phyloP scores from a whole-genome alignment of 2,888 invertebrate species.

The Sesamia inferens region DNA sequence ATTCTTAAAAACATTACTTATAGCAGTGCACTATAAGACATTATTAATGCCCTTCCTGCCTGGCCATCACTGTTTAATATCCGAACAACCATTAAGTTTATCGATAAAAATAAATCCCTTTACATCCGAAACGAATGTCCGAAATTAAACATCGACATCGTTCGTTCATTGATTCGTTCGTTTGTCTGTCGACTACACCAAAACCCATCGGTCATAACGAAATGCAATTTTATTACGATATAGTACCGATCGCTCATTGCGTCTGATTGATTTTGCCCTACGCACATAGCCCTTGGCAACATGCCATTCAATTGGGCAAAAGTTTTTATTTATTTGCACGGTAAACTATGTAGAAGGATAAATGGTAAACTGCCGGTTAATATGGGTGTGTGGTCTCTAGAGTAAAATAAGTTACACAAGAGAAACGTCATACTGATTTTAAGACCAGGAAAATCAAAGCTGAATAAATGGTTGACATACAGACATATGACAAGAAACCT shows the following conservation, averaged over 20 bases:
- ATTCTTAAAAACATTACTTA: not conserved
- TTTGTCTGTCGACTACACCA: constrained; percentile 12
- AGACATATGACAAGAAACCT: not conserved
- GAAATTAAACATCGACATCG: constrained; percentile 46
- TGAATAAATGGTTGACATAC: not conserved
- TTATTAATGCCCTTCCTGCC: constrained; percentile 45
- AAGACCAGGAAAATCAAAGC: not conserved
- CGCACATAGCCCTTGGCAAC: constrained; percentile 58
- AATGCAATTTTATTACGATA: constrained; percentile 64
- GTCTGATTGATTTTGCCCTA: constrained; percentile 61
- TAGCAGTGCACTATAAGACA: constrained; percentile 10
- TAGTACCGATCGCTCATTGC: constrained; percentile 58
- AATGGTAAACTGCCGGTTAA: constrained; percentile 4
- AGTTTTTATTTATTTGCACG: constrained; percentile 41
- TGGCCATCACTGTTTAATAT: constrained; percentile 29
- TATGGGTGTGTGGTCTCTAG: constrained; percentile 29
- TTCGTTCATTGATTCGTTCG: constrained; percentile 21
- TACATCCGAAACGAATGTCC: constrained; percentile 41
- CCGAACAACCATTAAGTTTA: constrained; percentile 44
- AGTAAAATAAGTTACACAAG: constrained; percentile 1
- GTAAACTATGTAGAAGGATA: constrained; percentile 12
- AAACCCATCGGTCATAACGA: constrained; percentile 58
- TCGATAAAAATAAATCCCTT: constrained; percentile 52
- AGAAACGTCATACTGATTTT: not conserved
- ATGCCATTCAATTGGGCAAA: constrained; percentile 50